Percentiles rank a stretch among this genome's conserved stretches.
phyloP scores from a whole-genome alignment of 1,140 invertebrate genomes.

The Megalopta genalis region DNA sequence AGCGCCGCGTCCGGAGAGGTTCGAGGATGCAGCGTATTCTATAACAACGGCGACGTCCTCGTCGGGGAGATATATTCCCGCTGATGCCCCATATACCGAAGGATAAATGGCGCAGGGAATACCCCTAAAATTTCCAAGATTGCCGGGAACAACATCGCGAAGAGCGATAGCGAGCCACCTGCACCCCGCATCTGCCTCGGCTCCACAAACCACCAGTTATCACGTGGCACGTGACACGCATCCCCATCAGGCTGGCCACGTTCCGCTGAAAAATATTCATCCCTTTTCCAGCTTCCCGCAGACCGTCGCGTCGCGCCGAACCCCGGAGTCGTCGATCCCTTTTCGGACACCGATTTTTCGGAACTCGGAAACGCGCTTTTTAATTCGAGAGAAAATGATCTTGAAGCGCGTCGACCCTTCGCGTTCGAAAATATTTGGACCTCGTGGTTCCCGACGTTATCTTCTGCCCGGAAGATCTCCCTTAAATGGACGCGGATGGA shows the following conservation, averaged over 20 bases:
- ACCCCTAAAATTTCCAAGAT: constrained; percentile 5
- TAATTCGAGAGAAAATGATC: no score
- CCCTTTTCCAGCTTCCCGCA: not conserved
- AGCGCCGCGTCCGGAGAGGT: no score
- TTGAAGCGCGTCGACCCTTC: no score
- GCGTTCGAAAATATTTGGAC: no score
- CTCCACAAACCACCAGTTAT: constrained; percentile 23
- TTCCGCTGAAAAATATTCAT: constrained; percentile 18
- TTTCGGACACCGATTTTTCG: not conserved
- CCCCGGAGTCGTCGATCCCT: not conserved
- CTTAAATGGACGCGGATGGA: no score
- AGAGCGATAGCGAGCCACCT: not conserved
- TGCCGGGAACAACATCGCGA: constrained; percentile 1
- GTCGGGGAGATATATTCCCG: not conserved
- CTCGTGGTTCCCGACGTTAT: no score
- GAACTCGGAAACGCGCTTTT: no score
- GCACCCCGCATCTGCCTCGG: not conserved
- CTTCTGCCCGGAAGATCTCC: no score
- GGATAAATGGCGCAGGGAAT: not conserved
- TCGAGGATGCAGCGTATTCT: not conserved
- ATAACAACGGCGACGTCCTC: not conserved
- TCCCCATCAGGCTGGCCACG: not conserved
- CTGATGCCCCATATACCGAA: not conserved
- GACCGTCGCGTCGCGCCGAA: not conserved
- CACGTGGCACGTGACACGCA: constrained; percentile 26